phyloP scores from a whole-genome alignment of 2,113 vertebrate species.

The Pelodiscus sinensis region DNA sequence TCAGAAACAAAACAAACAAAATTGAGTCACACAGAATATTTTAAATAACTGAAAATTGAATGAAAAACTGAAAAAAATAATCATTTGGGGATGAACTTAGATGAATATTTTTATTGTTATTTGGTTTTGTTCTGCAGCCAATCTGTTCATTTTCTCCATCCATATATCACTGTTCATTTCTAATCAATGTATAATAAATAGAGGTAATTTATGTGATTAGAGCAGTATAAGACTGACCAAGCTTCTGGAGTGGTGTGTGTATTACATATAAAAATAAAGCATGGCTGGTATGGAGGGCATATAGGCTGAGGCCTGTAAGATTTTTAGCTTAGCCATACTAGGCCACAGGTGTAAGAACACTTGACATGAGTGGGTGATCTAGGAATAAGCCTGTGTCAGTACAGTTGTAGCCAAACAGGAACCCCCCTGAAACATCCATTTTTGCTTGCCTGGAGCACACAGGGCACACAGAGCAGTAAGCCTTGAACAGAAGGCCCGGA shows the following conservation, averaged over 20 bases:
- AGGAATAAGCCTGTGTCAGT: not conserved
- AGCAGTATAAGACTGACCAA: not conserved
- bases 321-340: not conserved
- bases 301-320: not conserved
- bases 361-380: not conserved
- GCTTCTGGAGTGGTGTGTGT: not conserved
- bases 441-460: no score
- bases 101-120: not conserved
- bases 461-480: no score
- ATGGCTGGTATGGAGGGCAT: not conserved
- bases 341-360: not conserved
- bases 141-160: not conserved
- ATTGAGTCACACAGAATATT: not conserved
- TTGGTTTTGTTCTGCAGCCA: not conserved
- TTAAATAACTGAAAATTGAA: not conserved
- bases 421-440: no score
- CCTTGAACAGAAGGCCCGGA: no score
- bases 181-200: not conserved
- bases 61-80: not conserved
- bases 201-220: not conserved
- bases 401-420: no score
- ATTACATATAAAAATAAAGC: not conserved
- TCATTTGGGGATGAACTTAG: not conserved
- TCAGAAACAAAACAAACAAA: not conserved
- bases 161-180: not conserved